Evolutionary conservation across 1,140 invertebrate genomes (phyloP), one percentile per base, ranked within the genome.

Genomic region (Euwallacea fornicatus): DNA sequence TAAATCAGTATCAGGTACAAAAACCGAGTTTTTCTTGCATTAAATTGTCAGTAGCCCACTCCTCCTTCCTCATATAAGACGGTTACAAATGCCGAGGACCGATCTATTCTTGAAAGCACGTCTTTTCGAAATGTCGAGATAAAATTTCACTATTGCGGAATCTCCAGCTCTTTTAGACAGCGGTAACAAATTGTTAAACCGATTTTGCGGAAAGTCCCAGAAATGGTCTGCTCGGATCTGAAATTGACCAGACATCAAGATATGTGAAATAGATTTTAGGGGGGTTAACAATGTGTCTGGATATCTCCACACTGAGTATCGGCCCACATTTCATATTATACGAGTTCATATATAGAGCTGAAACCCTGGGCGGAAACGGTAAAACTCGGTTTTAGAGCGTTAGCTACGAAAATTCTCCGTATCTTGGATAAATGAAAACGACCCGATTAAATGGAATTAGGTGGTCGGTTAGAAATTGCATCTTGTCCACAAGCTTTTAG

Each of bases 111-210:
- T 50, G 46, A 50, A 50, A 50, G 46, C 55, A 9, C 4, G 10
- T 58, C 55, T 11, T 53, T 6, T 58, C 62, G 62, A 65, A 53
- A 66, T 54, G 13, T 62, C 16, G 16, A 50, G 66, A 69, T 69
- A 61, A 69, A 69, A 69, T 61, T 59, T 54, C 46, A 42, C 56
- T 13, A 69, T 61, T 61, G 42, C 58, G 66, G 44, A 67, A 67
- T 54, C n/a, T 69, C 59, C 53, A 33, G 16, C 16, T 53, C n/a
- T 10, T 67, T 59, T 46, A 61, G 66, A 69, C 59, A 62, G 66
- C 43, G 46, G 58, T 69, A 68, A 69, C 66, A 69, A 69, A 69
- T 69, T 60, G 66, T 61, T 69, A 61, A 69, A 69, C 43, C 56
- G 58, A n/a, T 53, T 61, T 13, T 47, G 16, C 13, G 42, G 56